Evolutionary conservation across 2,888 invertebrate species (phyloP).

Genomic region (Agrochola lychnidis): DNA sequence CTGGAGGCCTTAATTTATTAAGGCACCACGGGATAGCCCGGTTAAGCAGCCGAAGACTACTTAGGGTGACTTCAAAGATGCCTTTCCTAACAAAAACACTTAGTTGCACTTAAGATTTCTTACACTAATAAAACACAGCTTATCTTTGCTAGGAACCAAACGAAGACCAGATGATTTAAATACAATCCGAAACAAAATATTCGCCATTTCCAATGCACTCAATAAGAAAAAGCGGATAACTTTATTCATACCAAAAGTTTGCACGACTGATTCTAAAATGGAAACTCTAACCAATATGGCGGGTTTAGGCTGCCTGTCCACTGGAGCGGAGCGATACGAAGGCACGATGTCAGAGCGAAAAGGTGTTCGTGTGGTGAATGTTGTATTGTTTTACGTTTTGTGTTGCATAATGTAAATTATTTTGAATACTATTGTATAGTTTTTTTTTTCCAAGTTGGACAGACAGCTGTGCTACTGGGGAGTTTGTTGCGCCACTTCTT

Average conservation of each 20-base stretch:
- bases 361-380: conserved; percentile 4
- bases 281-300: conserved; percentile 32
- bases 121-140: not conserved
- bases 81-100: too few relatives aligned
- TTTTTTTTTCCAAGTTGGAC: too few relatives aligned
- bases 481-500: too few relatives aligned
- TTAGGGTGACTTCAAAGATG: not conserved
- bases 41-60: too few relatives aligned
- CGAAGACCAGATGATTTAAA: not conserved
- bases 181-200: conserved; percentile 3
- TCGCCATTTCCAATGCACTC: not conserved
- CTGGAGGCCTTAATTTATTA: not conserved
- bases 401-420: too few relatives aligned
- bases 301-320: not conserved
- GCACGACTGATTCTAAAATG: conserved; percentile 44
- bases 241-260: conserved; percentile 22
- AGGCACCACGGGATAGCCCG: too few relatives aligned
- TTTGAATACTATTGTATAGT: too few relatives aligned
- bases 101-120: not conserved
- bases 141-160: not conserved
- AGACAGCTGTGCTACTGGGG: too few relatives aligned
- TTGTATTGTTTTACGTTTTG: too few relatives aligned
- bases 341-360: not conserved
- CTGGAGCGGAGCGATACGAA: not conserved
- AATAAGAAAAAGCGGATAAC: conserved; percentile 26